phyloP scores from a whole-genome alignment of 2,797 vertebrate genomes.

The Premnoplex brunnescens region DNA sequence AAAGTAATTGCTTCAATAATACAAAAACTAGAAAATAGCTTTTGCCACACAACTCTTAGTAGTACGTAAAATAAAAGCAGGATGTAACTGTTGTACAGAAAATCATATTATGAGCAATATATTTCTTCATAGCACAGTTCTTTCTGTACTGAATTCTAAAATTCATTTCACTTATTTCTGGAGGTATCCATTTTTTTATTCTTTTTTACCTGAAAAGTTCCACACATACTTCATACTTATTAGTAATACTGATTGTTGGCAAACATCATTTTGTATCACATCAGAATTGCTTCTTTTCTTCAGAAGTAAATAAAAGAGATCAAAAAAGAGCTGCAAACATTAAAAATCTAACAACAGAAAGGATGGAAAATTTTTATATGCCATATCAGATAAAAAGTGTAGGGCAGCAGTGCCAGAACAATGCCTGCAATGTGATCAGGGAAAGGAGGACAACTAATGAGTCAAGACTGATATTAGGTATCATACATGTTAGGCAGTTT shows the following conservation, averaged over 20 bases:
- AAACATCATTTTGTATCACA: neutral
- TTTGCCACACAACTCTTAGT: conserved; percentile 46
- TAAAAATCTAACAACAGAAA: neutral
- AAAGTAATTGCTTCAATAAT: conserved; percentile 70
- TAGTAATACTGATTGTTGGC: neutral
- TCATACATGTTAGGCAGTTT: neutral
- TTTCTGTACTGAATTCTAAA: neutral
- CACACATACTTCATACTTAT: neutral
- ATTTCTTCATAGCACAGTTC: neutral
- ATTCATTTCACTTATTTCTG: neutral
- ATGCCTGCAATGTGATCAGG: neutral
- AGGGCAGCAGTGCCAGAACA: neutral
- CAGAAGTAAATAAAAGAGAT: neutral
- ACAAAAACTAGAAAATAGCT: conserved; percentile 48
- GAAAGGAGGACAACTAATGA: neutral
- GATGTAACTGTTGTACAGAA: conserved; percentile 6
- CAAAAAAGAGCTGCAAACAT: neutral
- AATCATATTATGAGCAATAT: neutral
- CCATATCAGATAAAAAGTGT: neutral
- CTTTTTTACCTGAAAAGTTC: neutral
- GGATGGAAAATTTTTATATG: neutral
- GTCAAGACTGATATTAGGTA: neutral
- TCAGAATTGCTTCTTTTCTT: neutral
- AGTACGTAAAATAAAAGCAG: conserved; percentile 43
- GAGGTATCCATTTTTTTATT: neutral